Percentiles rank a stretch among this genome's conserved stretches.
Evolutionary conservation across 1,140 invertebrate genomes (phyloP).

Genomic region (Coboldia fuscipes): DNA sequence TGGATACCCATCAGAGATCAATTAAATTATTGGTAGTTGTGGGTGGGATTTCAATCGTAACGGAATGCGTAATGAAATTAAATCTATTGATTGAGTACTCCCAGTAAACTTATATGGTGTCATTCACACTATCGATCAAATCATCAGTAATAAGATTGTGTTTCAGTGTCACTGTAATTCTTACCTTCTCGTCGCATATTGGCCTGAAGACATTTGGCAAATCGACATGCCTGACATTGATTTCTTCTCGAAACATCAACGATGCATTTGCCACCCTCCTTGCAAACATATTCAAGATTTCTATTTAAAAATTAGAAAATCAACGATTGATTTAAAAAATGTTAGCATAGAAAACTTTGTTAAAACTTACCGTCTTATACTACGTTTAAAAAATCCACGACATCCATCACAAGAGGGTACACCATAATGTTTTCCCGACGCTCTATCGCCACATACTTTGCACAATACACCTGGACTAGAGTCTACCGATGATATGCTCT

Average conservation of each 20-base stretch:
- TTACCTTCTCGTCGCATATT: conserved; percentile 92
- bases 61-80: too few species aligned
- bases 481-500: too few species aligned
- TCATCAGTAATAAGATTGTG: too few species aligned
- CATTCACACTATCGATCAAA: too few species aligned
- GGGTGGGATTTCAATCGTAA: too few species aligned
- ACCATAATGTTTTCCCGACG: conserved; percentile 82
- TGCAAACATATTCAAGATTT: conserved; percentile 82
- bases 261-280: conserved; percentile 69
- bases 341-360: not conserved
- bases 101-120: too few species aligned
- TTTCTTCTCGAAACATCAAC: conserved; percentile 83
- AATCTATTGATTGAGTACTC: too few species aligned
- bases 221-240: conserved; percentile 88
- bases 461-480: too few species aligned
- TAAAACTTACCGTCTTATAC: conserved; percentile 45
- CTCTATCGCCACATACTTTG: conserved; percentile 76
- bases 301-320: conserved; percentile 22
- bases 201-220: conserved; percentile 76
- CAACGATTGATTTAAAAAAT: not conserved
- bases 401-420: conserved; percentile 71
- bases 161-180: too few species aligned
- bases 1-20: too few species aligned
- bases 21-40: too few species aligned
- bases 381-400: conserved; percentile 80